Conservation (phyloP, 2,797 vertebrate species). For the Kryptolebias ocellatus region DNA sequence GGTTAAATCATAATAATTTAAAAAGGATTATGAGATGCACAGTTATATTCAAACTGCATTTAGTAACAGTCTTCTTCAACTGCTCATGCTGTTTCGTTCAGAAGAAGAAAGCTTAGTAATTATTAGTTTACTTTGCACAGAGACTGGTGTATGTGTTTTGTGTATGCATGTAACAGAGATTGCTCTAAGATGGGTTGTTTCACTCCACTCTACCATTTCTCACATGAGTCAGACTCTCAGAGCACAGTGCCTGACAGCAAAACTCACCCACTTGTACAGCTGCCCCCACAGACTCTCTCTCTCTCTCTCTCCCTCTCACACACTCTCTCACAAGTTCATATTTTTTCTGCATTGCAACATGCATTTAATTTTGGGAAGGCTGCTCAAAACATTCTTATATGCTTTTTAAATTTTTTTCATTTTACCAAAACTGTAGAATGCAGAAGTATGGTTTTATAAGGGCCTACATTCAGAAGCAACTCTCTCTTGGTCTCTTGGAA, state of each 20-base stretch:
- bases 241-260: constrained; percentile 73
- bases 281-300: constrained; percentile 61
- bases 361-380: constrained; percentile 34
- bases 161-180: constrained; percentile 15
- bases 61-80: constrained; percentile 3
- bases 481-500: background rate
- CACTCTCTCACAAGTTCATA: constrained; percentile 7
- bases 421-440: background rate
- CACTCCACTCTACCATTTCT: constrained; percentile 58
- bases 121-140: constrained; percentile 28
- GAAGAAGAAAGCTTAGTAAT: constrained; percentile 33
- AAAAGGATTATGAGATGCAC: constrained; percentile 33
- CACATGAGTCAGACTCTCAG: constrained; percentile 69
- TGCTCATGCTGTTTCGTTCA: constrained; percentile 2
- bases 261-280: constrained; percentile 77
- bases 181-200: constrained; percentile 61
- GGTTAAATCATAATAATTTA: background rate
- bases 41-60: constrained; percentile 2
- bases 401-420: background rate
- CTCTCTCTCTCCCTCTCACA: constrained; percentile 12
- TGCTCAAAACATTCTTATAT: constrained; percentile 16
- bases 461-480: background rate
- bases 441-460: background rate
- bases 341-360: constrained; percentile 36
- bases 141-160: constrained; percentile 20